A percentile compares a stretch with the other conserved stretches of the same genome.
phyloP scores from a whole-genome alignment of 2,888 invertebrate genomes.

The Pycnomerus fuliginosus region DNA sequence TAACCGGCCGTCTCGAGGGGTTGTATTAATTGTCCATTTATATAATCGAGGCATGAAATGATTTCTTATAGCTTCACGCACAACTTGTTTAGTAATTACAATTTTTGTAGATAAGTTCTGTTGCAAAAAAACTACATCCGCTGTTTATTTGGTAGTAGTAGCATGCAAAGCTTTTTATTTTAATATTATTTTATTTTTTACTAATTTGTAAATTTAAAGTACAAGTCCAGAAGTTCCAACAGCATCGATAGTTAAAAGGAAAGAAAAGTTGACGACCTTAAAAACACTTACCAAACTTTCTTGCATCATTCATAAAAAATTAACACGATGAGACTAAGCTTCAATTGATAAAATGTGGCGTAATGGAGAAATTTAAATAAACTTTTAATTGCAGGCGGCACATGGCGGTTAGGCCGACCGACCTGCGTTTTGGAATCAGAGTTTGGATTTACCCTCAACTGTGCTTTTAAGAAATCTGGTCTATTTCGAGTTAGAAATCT shows the following conservation, averaged over 20 bases:
- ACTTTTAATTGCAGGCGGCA: slow-evolving; percentile 59
- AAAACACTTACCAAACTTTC: slow-evolving; percentile 4
- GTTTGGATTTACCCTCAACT: slow-evolving; percentile 87
- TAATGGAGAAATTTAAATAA: slow-evolving; percentile 15
- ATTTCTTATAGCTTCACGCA: slow-evolving; percentile 4
- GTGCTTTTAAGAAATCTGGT: slow-evolving; percentile 89
- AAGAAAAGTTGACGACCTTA: slow-evolving; percentile 10
- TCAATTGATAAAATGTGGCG: not conserved
- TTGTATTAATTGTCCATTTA: not conserved
- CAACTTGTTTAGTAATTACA: slow-evolving; percentile 4
- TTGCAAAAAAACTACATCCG: slow-evolving; percentile 6
- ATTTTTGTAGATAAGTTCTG: slow-evolving; percentile 2
- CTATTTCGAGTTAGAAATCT: slow-evolving; percentile 88
- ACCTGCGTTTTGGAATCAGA: slow-evolving; percentile 87
- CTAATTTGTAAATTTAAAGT: not conserved
- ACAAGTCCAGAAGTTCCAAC: not conserved
- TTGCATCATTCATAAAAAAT: slow-evolving; percentile 2
- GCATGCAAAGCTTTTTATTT: slow-evolving; percentile 17
- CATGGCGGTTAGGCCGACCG: slow-evolving; percentile 65
- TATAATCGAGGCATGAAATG: not conserved
- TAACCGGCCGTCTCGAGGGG: not conserved
- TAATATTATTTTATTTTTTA: slow-evolving; percentile 1
- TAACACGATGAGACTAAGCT: not conserved
- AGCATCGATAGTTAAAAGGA: not conserved
- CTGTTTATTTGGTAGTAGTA: slow-evolving; percentile 6